phyloP scores from a whole-genome alignment of 2,888 invertebrate species.

The Hydropsyche betteni region DNA sequence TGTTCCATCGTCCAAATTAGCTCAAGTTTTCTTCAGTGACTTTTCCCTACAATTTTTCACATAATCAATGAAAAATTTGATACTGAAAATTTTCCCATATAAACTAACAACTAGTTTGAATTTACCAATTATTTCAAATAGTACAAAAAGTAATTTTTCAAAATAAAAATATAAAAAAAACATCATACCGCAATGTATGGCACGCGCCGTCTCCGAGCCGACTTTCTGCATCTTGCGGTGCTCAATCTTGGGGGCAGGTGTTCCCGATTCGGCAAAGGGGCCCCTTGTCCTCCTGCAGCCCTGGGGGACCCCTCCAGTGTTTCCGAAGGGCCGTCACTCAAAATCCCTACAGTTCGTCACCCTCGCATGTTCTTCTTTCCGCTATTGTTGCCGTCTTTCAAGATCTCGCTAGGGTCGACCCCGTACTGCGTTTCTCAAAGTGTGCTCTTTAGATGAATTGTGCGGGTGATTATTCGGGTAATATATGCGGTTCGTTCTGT shows the following conservation, averaged over 20 bases:
- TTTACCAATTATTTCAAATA: no score
- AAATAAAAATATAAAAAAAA: no score
- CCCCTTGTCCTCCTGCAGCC: not conserved
- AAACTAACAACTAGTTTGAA: no score
- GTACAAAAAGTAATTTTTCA: not conserved
- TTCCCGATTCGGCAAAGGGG: constrained; percentile 15
- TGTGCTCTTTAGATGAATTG: no score
- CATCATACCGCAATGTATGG: not conserved
- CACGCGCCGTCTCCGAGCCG: constrained; percentile 32
- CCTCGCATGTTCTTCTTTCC: not conserved
- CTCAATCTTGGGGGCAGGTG: constrained; percentile 35
- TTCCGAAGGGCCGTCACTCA: constrained; percentile 29
- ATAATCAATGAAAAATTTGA: no score
- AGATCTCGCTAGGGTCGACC: not conserved
- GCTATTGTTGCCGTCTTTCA: constrained; percentile 21
- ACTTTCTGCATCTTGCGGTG: constrained; percentile 25
- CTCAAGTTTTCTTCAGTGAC: no score
- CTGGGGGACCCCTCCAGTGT: not conserved
- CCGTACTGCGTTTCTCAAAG: no score
- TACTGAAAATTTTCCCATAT: no score
- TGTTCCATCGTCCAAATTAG: no score
- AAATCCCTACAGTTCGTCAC: constrained; percentile 17
- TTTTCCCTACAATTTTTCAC: no score
- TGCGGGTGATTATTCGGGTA: no score
- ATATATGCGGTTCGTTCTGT: no score